These are phyloP conservation scores for Rhipidura dahli DNA, from an alignment of 2,113 vertebrate species.

Conservation along the genomic window DNA sequence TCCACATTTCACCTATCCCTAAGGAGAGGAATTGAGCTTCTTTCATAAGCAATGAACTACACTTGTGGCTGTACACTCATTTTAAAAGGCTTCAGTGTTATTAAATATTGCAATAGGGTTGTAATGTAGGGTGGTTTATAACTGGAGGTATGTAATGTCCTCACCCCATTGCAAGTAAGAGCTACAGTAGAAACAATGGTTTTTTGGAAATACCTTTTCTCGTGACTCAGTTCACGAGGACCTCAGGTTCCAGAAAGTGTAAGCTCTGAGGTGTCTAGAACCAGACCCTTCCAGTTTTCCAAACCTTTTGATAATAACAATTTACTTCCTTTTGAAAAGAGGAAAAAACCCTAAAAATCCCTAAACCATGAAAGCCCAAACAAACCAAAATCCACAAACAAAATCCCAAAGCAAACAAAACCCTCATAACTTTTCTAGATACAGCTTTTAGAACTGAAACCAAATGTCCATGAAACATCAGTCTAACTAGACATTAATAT, in stretches of 20 bases:
- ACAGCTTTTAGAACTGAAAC: background rate
- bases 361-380: background rate
- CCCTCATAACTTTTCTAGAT: background rate
- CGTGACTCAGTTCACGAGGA: background rate
- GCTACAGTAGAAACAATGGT: background rate
- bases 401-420: background rate
- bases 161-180: background rate
- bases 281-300: background rate
- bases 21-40: background rate
- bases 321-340: background rate
- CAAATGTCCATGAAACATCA: background rate
- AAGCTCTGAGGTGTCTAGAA: background rate
- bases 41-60: background rate
- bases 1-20: background rate
- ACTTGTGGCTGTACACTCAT: rapidly evolving
- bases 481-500: background rate
- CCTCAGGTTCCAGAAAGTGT: background rate
- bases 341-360: rapidly evolving
- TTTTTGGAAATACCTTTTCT: background rate
- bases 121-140: background rate
- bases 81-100: background rate
- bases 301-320: background rate
- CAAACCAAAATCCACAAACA: background rate
- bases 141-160: background rate
- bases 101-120: background rate